These are phyloP conservation scores for Alectoris magna DNA, from an alignment of 2,797 vertebrate species.

Conservation along the genomic window DNA sequence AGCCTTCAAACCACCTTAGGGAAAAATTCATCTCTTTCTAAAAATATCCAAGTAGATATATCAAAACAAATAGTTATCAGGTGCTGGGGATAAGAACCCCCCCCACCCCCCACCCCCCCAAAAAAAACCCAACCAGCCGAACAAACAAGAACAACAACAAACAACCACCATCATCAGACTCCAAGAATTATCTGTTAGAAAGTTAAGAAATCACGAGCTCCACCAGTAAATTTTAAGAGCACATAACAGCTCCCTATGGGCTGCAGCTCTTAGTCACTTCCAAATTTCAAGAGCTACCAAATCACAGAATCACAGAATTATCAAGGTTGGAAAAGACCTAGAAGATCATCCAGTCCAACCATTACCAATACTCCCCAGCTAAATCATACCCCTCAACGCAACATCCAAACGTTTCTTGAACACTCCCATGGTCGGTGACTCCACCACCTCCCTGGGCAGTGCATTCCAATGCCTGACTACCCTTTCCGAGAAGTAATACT, in stretches of 20 bases:
- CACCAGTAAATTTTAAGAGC: neutral
- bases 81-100: neutral
- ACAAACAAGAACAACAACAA: neutral
- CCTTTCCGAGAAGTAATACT: too few species aligned
- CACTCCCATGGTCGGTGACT: too few species aligned
- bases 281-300: neutral
- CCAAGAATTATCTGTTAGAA: neutral
- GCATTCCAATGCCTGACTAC: too few species aligned
- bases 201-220: neutral
- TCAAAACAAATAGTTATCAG: neutral
- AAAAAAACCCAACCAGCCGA: neutral
- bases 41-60: neutral
- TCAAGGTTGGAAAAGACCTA: too few species aligned
- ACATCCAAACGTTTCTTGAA: too few species aligned
- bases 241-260: neutral
- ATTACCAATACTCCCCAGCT: too few species aligned
- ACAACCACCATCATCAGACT: rapidly evolving
- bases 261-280: neutral
- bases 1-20: neutral
- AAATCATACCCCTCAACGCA: too few species aligned
- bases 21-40: neutral
- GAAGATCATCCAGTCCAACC: too few species aligned
- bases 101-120: neutral
- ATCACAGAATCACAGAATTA: too few species aligned
- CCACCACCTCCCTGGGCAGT: too few species aligned